These are phyloP conservation scores for Diadema setosum DNA, from an alignment of 35 echinoderm and acorn worm species.

Conservation along the genomic window DNA sequence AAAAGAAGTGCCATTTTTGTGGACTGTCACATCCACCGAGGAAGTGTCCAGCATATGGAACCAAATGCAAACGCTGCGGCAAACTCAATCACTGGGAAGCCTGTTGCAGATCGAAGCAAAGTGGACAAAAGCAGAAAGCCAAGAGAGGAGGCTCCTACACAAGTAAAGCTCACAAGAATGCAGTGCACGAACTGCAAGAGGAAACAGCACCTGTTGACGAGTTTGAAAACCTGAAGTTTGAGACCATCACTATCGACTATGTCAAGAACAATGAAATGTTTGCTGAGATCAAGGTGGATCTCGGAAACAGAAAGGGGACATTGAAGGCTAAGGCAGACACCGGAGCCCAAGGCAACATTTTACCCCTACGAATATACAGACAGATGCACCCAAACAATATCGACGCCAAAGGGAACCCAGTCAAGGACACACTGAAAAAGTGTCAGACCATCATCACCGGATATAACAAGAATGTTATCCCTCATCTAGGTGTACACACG, in stretches of 20 bases:
- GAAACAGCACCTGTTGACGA: neutral
- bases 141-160: neutral
- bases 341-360: no score
- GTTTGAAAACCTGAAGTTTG: conserved; percentile 12
- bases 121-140: neutral
- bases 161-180: neutral
- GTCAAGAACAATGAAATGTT: neutral
- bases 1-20: neutral
- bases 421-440: neutral
- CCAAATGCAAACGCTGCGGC: neutral
- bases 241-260: neutral
- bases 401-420: neutral
- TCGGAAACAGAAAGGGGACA: neutral
- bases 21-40: neutral
- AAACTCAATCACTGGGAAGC: conserved; percentile 15
- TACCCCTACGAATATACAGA: no score
- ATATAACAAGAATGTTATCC: neutral
- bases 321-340: conserved; percentile 30
- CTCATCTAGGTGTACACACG: neutral
- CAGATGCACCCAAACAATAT: conserved; percentile 23
- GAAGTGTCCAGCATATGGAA: neutral
- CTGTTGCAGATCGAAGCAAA: neutral
- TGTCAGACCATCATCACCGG: neutral
- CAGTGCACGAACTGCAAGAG: neutral
- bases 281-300: neutral